A percentile compares a stretch with the other conserved stretches of the same genome.
Conservation (phyloP, 2,888 invertebrate genomes). For the Microdon myrmicae region DNA sequence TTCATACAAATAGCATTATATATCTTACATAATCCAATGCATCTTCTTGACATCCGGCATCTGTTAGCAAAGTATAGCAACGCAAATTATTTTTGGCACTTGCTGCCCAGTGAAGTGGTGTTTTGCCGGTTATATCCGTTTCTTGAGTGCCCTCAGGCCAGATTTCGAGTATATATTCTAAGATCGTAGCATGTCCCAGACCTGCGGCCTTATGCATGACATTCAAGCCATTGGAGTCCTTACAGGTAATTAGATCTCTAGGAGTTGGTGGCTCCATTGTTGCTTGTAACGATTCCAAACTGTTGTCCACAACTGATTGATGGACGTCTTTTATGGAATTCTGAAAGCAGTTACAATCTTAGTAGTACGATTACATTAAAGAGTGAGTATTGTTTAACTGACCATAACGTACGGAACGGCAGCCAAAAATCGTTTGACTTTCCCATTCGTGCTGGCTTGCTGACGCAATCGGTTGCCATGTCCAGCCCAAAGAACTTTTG, state of each 20-base stretch:
- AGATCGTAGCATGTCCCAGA: slow-evolving; percentile 79
- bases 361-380: neutral
- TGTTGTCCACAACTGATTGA: slow-evolving; percentile 79
- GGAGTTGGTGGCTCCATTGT: slow-evolving; percentile 77
- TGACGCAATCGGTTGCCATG: slow-evolving; percentile 84
- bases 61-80: slow-evolving; percentile 81
- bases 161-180: slow-evolving; percentile 77
- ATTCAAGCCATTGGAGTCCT: slow-evolving; percentile 83
- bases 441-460: slow-evolving; percentile 85
- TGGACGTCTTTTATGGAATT: slow-evolving; percentile 85
- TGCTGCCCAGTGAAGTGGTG: slow-evolving; percentile 89
- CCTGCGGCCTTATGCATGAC: slow-evolving; percentile 92
- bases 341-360: slow-evolving; percentile 67
- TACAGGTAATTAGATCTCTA: slow-evolving; percentile 77
- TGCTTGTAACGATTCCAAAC: slow-evolving; percentile 76
- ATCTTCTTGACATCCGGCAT: slow-evolving; percentile 86
- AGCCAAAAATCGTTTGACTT: slow-evolving; percentile 85
- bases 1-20: neutral
- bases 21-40: slow-evolving; percentile 82
- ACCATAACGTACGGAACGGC: slow-evolving; percentile 96
- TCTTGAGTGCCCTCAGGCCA: slow-evolving; percentile 77
- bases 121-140: slow-evolving; percentile 84
- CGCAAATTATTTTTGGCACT: slow-evolving; percentile 80
- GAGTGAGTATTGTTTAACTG: slow-evolving; percentile 51
- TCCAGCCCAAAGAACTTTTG: slow-evolving; percentile 90